Evolutionary conservation across 2,797 vertebrate genomes (phyloP), one percentile per base, ranked within the genome.

Genomic region (Enteromius argenteus): DNA sequence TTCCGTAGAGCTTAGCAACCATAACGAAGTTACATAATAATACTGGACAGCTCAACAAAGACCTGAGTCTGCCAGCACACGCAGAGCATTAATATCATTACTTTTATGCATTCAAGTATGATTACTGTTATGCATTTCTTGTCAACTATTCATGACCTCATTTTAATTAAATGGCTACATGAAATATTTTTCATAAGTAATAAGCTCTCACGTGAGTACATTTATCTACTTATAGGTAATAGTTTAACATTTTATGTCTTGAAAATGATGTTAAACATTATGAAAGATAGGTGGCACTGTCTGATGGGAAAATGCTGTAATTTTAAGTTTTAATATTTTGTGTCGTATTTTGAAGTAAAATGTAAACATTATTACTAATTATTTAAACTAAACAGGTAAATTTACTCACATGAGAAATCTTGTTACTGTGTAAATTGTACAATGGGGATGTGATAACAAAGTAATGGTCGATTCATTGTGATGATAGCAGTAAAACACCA

Each of bases 261-360:
- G 4, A 35, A 53, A 35, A 37, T 42, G 53, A 42, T 77, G 53
- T 60, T 77, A 14, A 60, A 77, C n/a, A 58, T 77, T 42, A 42
- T 75, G 73, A 75, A 60, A 60, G 53, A 60, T 77, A 77, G 74
- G 8, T 60, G 74, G 53, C 74, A 77, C 74, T 76, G 13, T 76
- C 35, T 77, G 35, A 15, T 60, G 74, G 23, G 35, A 76, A 23
- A 58, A 39, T 37, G 23, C n/a, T 13, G 3, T 60, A 1, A n/a
- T 56, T 21, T 53, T 58, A 73, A 73, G 17, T 21, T 32, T 51
- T 35, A 32, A 35, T n/a, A 51, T 51, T 51, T 15, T 35, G 30
- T 14, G 14, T 53, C 19, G 8, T 32, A 49, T 49, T 49, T 51
- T 35, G 44, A 27, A 10, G 19, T 73, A 73, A 49, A 73, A 73